Base-by-base conservation (phyloP, 2,113 vertebrate species). In the Aythya baeri region DNA sequence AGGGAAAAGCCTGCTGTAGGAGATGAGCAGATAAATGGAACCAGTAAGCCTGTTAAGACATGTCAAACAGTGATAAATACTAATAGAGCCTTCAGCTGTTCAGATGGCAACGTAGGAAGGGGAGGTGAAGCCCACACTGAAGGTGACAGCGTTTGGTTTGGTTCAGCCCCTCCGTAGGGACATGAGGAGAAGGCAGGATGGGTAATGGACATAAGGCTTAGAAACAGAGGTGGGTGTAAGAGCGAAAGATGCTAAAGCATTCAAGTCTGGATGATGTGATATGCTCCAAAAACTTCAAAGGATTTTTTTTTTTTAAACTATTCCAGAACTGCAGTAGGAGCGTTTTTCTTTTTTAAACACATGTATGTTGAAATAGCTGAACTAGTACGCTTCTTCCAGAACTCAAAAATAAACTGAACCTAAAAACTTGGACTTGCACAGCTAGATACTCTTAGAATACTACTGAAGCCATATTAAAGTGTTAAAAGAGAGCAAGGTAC, bases 401-500 rank as follows among this genome's bases (percentile, higher is more conserved):
- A 41, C 18, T 27, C 27, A 43, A 66, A 66, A 20, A 61, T 23
- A 23, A 58, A 15, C 23, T 27, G 14, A 55, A 55, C 25, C 14
- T 27, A 55, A 29, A 55, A 55, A 15, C 54, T 55, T 62, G 12
- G 23, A 11, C 13, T 63, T 57, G 16, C 36, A 13, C 25, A 52
- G 57, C 2, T 65, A 3, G 0, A 2, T 71, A 5, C 17, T 29
- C 32, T 27, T 50, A 25, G 23, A 9, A 32, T 57, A 22, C 10
- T 41, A 13, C 41, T 41, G 41, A 41, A 41, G 13, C 41, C 41
- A 41, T 41, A 41, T 13, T 52, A 41, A 34, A 72, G 14, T 34
- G 15, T 21, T 44, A 17, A 21, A 54, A 46, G 27, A 25, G 34
- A 20, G 23, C 4, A 20, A 72, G 49, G n/a, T 14, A 17, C 15